Evolutionary conservation across 2,888 invertebrate species (phyloP).

Genomic region (Calliphora vomitoria): DNA sequence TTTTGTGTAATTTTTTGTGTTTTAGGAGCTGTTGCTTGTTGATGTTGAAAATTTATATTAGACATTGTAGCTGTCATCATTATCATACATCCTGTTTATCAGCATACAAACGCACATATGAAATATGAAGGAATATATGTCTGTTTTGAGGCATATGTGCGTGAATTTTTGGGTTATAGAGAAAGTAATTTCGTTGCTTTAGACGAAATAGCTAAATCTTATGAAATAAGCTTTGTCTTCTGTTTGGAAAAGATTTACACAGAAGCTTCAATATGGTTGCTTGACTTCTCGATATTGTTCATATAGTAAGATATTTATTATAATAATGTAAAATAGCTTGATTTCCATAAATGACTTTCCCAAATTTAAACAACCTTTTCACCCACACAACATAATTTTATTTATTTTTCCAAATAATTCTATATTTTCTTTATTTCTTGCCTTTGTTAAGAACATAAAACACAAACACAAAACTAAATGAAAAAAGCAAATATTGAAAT

Average conservation of each 20-base stretch:
- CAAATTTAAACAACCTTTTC: neutral
- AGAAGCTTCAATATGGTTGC: too few species aligned
- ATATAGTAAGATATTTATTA: too few species aligned
- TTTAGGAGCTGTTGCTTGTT: constrained; percentile 43
- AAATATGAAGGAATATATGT: constrained; percentile 15
- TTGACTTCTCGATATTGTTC: too few species aligned
- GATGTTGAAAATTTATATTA: constrained; percentile 50
- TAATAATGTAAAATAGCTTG: neutral
- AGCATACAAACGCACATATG: neutral
- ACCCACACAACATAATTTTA: neutral
- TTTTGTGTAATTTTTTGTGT: too few species aligned
- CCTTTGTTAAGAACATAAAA: too few species aligned
- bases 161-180: neutral
- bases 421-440: too few species aligned
- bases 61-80: constrained; percentile 51
- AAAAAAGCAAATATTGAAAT: constrained; percentile 4
- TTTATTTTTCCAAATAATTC: too few species aligned
- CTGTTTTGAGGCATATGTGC: neutral
- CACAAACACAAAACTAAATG: neutral
- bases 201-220: too few species aligned
- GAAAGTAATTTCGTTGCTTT: neutral
- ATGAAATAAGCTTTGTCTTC: too few species aligned
- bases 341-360: too few species aligned
- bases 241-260: too few species aligned
- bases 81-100: constrained; percentile 28